A percentile compares a stretch with the other conserved stretches of the same genome.
Evolutionary conservation across 1,140 invertebrate species (phyloP).

Genomic region (Grapholita molesta): DNA sequence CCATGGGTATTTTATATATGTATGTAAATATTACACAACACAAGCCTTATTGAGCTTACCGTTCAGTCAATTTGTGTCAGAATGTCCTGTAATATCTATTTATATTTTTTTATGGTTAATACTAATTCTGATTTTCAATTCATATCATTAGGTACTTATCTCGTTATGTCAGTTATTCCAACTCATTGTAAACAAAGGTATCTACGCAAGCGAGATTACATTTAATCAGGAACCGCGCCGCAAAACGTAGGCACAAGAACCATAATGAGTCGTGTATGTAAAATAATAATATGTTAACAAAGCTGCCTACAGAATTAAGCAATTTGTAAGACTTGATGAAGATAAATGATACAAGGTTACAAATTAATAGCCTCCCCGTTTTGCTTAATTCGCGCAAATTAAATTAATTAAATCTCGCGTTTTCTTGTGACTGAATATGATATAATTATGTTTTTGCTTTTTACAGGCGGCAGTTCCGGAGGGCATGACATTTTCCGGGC

Average conservation of each 20-base stretch:
- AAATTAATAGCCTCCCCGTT: conserved; percentile 3
- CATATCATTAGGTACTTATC: not conserved
- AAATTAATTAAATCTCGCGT: conserved; percentile 8
- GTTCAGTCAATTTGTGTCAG: too few species aligned
- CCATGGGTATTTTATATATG: too few species aligned
- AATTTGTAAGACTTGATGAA: conserved; percentile 18
- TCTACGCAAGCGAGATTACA: conserved; percentile 35
- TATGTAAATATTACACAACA: too few species aligned
- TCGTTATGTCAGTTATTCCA: conserved; percentile 31
- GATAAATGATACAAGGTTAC: conserved; percentile 13
- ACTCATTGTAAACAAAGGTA: conserved; percentile 36
- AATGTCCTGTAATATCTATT: too few species aligned
- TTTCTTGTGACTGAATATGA: not conserved
- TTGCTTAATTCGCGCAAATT: conserved; percentile 13
- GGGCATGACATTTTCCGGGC: conserved; percentile 71
- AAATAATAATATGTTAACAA: conserved; percentile 15
- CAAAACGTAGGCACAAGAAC: conserved; percentile 25
- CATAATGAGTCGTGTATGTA: conserved; percentile 15
- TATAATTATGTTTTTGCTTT: conserved; percentile 29
- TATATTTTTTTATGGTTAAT: too few species aligned
- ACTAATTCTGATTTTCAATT: too few species aligned
- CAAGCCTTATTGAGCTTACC: too few species aligned
- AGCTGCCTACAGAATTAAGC: conserved; percentile 14
- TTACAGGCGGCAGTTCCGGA: conserved; percentile 70
- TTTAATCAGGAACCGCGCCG: conserved; percentile 39